phyloP scores from a whole-genome alignment of 1,140 invertebrate species.

The Bombyx mori region DNA sequence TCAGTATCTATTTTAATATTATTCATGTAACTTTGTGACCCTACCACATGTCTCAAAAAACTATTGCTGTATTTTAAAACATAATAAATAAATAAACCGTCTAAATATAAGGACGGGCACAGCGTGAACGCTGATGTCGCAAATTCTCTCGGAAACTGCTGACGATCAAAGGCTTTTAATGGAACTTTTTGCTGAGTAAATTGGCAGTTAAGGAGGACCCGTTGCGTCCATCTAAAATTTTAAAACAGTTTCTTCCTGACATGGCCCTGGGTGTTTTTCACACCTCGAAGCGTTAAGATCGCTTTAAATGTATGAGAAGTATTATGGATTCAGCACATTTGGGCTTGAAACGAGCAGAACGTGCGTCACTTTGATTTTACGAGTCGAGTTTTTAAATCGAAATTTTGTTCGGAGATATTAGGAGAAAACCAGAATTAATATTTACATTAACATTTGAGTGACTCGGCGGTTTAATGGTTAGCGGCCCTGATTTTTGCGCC shows the following conservation, averaged over 20 bases:
- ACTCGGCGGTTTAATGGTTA: no score
- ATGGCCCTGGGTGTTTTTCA: conserved; percentile 39
- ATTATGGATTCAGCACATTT: conserved; percentile 59
- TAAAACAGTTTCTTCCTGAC: conserved; percentile 8
- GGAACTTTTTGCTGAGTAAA: conserved; percentile 12
- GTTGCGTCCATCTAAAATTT: conserved; percentile 9
- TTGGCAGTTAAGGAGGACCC: conserved; percentile 16
- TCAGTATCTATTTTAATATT: no score
- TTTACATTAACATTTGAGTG: background rate
- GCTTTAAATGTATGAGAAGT: conserved; percentile 40
- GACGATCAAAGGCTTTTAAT: conserved; percentile 18
- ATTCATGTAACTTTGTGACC: no score
- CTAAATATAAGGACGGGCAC: no score
- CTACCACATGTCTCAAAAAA: no score
- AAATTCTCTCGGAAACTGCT: conserved; percentile 7
- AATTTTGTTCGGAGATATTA: background rate
- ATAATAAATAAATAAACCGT: no score
- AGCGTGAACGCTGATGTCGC: no score
- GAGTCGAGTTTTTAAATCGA: no score
- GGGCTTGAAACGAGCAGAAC: conserved; percentile 23
- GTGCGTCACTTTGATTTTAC: conserved; percentile 29
- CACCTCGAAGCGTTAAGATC: conserved; percentile 37
- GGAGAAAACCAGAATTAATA: background rate
- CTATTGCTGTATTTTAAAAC: no score
- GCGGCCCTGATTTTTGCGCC: no score